Percentiles rank a stretch among this genome's conserved stretches.
Conservation (phyloP, 2,888 invertebrate genomes). For the Nematopogon swammerdamellus region DNA sequence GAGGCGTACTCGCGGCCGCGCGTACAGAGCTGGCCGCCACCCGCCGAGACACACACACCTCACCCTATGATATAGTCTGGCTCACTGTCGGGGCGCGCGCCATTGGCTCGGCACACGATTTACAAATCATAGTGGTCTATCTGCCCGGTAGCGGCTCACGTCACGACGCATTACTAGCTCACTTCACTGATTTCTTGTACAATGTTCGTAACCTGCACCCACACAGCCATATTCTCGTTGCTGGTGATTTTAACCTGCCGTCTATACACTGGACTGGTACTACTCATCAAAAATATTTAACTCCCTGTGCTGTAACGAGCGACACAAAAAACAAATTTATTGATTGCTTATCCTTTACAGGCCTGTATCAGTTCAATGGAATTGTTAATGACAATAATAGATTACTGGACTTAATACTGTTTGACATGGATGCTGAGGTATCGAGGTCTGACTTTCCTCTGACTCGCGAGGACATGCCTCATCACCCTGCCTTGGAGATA, state of each 20-base stretch:
- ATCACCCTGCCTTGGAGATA: not conserved
- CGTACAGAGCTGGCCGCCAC: not conserved
- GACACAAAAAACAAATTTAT: not conserved
- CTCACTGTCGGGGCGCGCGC: not conserved
- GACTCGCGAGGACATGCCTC: slow-evolving; percentile 3
- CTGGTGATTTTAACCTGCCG: not conserved
- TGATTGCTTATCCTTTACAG: not conserved
- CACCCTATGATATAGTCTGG: not conserved
- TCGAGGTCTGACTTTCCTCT: not conserved
- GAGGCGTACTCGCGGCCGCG: not conserved
- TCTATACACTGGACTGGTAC: not conserved
- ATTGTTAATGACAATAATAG: not conserved
- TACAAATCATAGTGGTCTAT: not conserved
- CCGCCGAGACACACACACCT: not conserved
- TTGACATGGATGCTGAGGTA: not conserved
- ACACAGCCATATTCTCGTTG: not conserved
- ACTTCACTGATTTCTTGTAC: not conserved
- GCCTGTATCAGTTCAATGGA: not conserved
- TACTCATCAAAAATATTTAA: not conserved
- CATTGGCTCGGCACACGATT: not conserved
- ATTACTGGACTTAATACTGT: not conserved
- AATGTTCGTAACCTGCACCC: not conserved
- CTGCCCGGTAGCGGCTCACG: not conserved
- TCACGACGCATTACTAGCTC: not conserved
- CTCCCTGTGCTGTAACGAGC: not conserved